A percentile compares a stretch with the other conserved stretches of the same genome.
These are phyloP conservation scores for Cottus gobio DNA, from an alignment of 2,113 vertebrate genomes.

Conservation along the genomic window DNA sequence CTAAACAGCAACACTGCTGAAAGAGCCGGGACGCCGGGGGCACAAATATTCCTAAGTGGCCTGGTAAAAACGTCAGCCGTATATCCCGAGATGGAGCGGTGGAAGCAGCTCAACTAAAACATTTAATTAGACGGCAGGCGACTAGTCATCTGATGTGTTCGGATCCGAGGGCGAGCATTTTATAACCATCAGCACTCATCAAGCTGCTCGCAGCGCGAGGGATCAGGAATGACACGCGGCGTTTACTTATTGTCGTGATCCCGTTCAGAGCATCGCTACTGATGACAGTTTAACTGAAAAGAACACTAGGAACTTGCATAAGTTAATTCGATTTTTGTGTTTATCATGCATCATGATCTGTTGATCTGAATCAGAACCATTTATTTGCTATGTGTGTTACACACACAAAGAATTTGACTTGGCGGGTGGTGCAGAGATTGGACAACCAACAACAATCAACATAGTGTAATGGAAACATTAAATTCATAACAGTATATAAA, in stretches of 20 bases:
- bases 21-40: constrained; percentile 45
- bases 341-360: not conserved
- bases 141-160: constrained; percentile 32
- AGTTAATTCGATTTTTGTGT: not conserved
- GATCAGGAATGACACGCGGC: constrained; percentile 6
- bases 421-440: too few relatives aligned
- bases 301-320: not conserved
- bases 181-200: constrained; percentile 40
- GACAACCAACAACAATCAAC: too few relatives aligned
- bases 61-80: constrained; percentile 44
- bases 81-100: constrained; percentile 21
- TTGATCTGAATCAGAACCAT: too few relatives aligned
- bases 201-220: constrained; percentile 15
- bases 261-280: not conserved
- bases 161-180: constrained; percentile 37
- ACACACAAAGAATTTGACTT: too few relatives aligned
- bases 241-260: not conserved
- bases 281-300: not conserved
- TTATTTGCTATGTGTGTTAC: too few relatives aligned
- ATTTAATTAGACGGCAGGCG: constrained; percentile 58
- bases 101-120: constrained; percentile 35
- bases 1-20: constrained; percentile 25
- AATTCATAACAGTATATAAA: too few relatives aligned
- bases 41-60: constrained; percentile 41
- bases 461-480: too few relatives aligned